These are phyloP conservation scores for Pomacea canaliculata DNA, from an alignment of 2,888 invertebrate species.

Conservation along the genomic window DNA sequence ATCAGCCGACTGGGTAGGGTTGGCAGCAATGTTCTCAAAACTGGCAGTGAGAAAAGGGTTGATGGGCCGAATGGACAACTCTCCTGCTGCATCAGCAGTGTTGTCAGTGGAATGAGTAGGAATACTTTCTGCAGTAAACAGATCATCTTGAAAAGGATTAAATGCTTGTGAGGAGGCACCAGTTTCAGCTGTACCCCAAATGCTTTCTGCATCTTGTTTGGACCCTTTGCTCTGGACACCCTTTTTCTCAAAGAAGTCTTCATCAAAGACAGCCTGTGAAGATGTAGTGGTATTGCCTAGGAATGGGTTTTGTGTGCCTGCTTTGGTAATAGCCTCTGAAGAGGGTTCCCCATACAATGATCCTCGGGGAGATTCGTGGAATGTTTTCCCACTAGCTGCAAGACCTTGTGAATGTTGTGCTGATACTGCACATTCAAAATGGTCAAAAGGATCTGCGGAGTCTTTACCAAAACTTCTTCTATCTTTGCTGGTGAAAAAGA, in stretches of 20 bases:
- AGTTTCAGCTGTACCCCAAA: constrained; percentile 33
- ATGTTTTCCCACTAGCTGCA: constrained; percentile 1
- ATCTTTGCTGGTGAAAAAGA: neutral
- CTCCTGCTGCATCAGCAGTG: constrained; percentile 22
- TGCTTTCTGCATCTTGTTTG: constrained; percentile 19
- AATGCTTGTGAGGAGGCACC: constrained; percentile 21
- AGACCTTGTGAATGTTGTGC: constrained; percentile 10
- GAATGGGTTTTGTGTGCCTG: constrained; percentile 19
- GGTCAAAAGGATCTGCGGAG: constrained; percentile 4
- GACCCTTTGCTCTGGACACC: neutral
- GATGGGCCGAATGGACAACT: constrained; percentile 25
- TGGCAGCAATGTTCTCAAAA: constrained; percentile 39
- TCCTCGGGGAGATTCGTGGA: neutral
- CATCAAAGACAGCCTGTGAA: constrained; percentile 36
- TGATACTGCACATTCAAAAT: constrained; percentile 18
- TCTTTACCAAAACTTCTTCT: neutral
- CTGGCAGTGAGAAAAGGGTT: constrained; percentile 45
- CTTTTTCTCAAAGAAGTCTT: constrained; percentile 40
- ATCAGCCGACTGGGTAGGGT: constrained; percentile 22
- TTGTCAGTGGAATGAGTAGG: constrained; percentile 25
- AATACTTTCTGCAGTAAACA: constrained; percentile 48
- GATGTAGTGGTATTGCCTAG: constrained; percentile 1
- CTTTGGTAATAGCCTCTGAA: neutral
- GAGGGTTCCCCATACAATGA: constrained; percentile 5
- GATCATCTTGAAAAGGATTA: constrained; percentile 61